phyloP scores from a whole-genome alignment of 1,140 invertebrate species.

The Solen grandis region DNA sequence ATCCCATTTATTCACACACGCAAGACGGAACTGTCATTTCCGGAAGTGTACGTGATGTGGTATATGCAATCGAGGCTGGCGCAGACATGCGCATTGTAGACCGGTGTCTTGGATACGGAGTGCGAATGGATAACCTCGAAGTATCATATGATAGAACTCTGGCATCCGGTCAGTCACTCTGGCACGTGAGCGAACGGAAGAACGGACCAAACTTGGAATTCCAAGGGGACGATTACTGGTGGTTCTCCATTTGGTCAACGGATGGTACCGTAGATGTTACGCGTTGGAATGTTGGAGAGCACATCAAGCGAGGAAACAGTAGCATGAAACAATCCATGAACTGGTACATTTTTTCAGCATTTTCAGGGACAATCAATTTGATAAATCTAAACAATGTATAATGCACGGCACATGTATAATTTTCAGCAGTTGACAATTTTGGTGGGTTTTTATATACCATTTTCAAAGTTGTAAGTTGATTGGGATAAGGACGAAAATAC shows the following conservation, averaged over 20 bases:
- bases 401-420: no score
- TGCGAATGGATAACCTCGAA: slow-evolving; percentile 50
- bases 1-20: slow-evolving; percentile 36
- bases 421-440: no score
- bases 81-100: slow-evolving; percentile 52
- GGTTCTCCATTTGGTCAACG: slow-evolving; percentile 55
- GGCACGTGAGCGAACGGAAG: slow-evolving; percentile 46
- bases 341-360: slow-evolving; percentile 18
- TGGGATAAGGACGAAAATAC: no score
- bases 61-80: slow-evolving; percentile 44
- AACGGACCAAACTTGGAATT: slow-evolving; percentile 40
- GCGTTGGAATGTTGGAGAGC: slow-evolving; percentile 51
- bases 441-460: no score
- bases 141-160: slow-evolving; percentile 31
- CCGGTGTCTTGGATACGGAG: slow-evolving; percentile 38
- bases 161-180: slow-evolving; percentile 34
- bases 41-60: slow-evolving; percentile 39
- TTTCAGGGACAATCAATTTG: no score
- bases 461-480: no score
- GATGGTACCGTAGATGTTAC: slow-evolving; percentile 45
- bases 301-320: slow-evolving; percentile 49
- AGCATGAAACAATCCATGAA: slow-evolving; percentile 51
- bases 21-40: slow-evolving; percentile 47
- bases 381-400: no score
- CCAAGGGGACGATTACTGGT: slow-evolving; percentile 50